A percentile compares a stretch with the other conserved stretches of the same genome.
These are phyloP conservation scores for Pristionchus japonicus DNA, from an alignment of 2,888 invertebrate species.

Conservation along the genomic window DNA sequence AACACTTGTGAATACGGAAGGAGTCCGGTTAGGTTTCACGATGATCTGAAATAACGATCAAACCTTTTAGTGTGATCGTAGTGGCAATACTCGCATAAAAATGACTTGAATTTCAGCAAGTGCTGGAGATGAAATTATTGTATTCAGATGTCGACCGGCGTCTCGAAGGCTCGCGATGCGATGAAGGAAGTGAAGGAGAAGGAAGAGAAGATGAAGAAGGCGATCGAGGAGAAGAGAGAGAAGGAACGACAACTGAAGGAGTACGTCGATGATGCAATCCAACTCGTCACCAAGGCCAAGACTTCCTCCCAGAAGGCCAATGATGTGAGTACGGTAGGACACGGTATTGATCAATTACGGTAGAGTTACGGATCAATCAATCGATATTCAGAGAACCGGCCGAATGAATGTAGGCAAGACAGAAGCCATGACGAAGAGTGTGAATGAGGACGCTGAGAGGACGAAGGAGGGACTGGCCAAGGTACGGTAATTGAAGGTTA, in stretches of 20 bases:
- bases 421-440: constrained; percentile 38
- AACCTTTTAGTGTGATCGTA: too few species aligned
- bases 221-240: constrained; percentile 41
- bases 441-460: constrained; percentile 46
- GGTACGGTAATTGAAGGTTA: constrained; percentile 22
- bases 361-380: too few species aligned
- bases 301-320: constrained; percentile 32
- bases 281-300: constrained; percentile 28
- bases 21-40: background rate
- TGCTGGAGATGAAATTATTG: too few species aligned
- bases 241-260: constrained; percentile 51
- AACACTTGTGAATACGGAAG: background rate
- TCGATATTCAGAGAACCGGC: constrained; percentile 34
- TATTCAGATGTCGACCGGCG: constrained; percentile 12
- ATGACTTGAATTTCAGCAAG: too few species aligned
- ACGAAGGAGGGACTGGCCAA: constrained; percentile 50
- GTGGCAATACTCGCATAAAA: too few species aligned
- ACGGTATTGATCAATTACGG: too few species aligned
- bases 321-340: constrained; percentile 38
- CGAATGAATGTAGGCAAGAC: constrained; percentile 37
- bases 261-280: constrained; percentile 48
- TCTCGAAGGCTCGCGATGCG: constrained; percentile 19
- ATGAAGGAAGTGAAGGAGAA: constrained; percentile 45
- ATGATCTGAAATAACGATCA: background rate
- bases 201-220: constrained; percentile 31